These are phyloP conservation scores for Nerophis ophidion DNA, from an alignment of 2,113 vertebrate species.

Conservation along the genomic window DNA sequence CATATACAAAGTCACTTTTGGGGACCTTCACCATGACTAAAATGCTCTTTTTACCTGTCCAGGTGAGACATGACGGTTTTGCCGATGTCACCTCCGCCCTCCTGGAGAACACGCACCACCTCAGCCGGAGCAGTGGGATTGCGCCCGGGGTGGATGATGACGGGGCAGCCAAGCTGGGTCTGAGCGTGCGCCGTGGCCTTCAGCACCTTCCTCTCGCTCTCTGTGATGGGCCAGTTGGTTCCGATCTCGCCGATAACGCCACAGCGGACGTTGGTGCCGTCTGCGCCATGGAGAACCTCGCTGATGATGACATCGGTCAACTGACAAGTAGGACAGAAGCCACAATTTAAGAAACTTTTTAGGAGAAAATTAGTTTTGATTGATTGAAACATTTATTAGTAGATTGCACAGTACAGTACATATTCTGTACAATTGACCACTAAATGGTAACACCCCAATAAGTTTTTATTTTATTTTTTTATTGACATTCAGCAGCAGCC, in stretches of 20 bases:
- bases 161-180: constrained; percentile 83
- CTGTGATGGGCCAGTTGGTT: constrained; percentile 88
- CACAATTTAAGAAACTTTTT: neutral
- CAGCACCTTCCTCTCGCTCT: constrained; percentile 85
- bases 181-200: constrained; percentile 84
- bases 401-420: no score
- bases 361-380: no score
- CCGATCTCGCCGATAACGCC: constrained; percentile 93
- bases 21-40: no score
- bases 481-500: no score
- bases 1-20: no score
- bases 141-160: constrained; percentile 89
- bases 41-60: constrained; percentile 78
- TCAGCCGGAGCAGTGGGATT: constrained; percentile 73
- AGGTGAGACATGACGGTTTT: constrained; percentile 95
- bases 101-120: constrained; percentile 82
- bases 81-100: constrained; percentile 83
- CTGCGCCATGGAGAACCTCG: constrained; percentile 82
- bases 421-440: no score
- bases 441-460: no score
- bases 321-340: constrained; percentile 55
- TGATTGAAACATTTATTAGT: no score
- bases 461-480: no score
- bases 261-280: constrained; percentile 85
- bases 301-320: constrained; percentile 81